Evolutionary conservation across 2,113 vertebrate species (phyloP).

Genomic region (Perca fluviatilis): DNA sequence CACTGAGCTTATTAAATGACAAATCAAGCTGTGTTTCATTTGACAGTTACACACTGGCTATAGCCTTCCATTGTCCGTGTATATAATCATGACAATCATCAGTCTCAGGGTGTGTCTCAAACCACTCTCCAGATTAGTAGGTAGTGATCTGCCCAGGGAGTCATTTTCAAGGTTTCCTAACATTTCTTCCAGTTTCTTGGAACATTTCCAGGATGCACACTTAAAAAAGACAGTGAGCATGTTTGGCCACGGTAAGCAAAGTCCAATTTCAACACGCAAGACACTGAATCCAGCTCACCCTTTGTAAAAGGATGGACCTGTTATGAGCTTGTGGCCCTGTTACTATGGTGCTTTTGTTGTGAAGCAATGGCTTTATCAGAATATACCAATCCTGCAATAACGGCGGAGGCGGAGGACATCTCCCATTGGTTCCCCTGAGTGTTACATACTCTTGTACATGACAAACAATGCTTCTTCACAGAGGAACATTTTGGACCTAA

Average conservation of each 20-base stretch:
- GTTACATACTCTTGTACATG: background rate
- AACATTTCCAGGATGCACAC: background rate
- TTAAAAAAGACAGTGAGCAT: background rate
- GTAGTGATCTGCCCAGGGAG: background rate
- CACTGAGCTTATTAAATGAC: background rate
- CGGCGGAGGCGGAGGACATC: background rate
- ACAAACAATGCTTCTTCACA: background rate
- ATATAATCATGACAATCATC: no score
- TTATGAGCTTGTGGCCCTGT: background rate
- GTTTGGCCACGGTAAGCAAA: background rate
- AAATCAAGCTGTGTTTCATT: background rate
- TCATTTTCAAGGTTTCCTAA: background rate
- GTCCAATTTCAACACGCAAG: background rate
- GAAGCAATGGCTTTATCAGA: background rate
- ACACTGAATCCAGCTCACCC: no score
- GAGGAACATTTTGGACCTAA: no score
- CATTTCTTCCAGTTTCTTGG: background rate
- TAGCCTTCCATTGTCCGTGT: background rate
- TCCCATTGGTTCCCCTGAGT: background rate
- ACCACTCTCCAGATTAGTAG: slow-evolving; percentile 3
- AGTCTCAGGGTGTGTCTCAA: background rate
- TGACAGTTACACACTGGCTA: background rate
- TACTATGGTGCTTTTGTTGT: background rate
- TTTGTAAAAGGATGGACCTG: background rate
- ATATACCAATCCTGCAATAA: background rate